Evolutionary conservation across 2,797 vertebrate genomes (phyloP).

Genomic region (Buphagus erythrorhynchus): DNA sequence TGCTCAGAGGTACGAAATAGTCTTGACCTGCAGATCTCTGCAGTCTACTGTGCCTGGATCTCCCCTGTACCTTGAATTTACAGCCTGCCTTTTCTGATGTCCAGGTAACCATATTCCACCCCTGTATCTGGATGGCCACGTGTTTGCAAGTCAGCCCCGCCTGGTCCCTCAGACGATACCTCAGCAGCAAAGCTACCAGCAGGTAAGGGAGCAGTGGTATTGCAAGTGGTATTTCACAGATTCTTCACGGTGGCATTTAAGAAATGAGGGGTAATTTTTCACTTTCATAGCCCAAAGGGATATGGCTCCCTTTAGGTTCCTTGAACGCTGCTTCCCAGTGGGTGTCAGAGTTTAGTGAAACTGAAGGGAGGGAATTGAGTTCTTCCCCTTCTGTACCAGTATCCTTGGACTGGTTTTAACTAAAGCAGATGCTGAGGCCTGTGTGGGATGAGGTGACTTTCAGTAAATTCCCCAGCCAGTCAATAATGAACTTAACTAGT

Average conservation of each 20-base stretch:
- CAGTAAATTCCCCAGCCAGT: not conserved
- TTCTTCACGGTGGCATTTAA: not conserved
- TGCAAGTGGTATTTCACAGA: not conserved
- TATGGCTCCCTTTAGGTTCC: not conserved
- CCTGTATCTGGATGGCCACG: constrained; percentile 94
- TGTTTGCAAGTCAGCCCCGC: constrained; percentile 95
- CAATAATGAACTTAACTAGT: not conserved
- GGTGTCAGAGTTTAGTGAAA: not conserved
- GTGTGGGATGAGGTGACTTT: not conserved
- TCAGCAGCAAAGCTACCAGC: constrained; percentile 97
- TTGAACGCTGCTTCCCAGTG: not conserved
- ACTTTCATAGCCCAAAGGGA: not conserved
- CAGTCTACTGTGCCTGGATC: not conserved
- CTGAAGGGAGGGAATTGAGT: not conserved
- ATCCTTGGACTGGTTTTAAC: not conserved
- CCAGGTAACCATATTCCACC: constrained; percentile 95
- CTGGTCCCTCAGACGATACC: constrained; percentile 93
- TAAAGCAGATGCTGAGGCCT: not conserved
- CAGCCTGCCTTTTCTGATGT: not conserved
- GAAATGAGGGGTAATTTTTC: not conserved
- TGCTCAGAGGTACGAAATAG: not conserved
- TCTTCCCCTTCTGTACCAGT: not conserved
- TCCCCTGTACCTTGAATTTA: not conserved
- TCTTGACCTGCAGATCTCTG: not conserved
- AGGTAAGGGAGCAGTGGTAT: constrained; percentile 82